A percentile compares a stretch with the other conserved stretches of the same genome.
These are phyloP conservation scores for Malurus splendens DNA, from an alignment of 2,797 vertebrate genomes.

Conservation along the genomic window DNA sequence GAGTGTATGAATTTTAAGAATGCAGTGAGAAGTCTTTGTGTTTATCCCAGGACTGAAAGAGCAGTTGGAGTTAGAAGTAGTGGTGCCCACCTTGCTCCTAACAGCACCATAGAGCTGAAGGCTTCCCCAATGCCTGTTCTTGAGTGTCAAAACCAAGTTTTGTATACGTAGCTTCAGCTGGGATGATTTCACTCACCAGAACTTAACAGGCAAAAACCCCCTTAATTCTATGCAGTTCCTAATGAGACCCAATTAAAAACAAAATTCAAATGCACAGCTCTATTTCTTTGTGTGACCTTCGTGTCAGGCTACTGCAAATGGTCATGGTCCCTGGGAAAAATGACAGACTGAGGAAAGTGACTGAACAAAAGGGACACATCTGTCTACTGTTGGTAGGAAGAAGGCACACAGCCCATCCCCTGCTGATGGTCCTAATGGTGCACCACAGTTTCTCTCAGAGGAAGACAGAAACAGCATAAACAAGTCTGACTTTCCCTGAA, in stretches of 20 bases:
- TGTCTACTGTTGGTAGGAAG: background rate
- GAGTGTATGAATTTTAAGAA: background rate
- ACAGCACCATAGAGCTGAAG: background rate
- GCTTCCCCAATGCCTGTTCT: background rate
- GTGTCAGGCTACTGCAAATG: background rate
- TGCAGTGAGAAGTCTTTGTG: background rate
- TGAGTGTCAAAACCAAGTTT: background rate
- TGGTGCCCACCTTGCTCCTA: background rate
- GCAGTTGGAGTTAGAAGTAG: background rate
- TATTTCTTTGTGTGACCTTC: conserved; percentile 3
- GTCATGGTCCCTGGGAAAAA: conserved; percentile 5
- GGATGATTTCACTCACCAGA: background rate
- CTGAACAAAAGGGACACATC: conserved; percentile 37
- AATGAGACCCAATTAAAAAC: conserved; percentile 1
- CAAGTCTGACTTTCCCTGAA: background rate
- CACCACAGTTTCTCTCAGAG: background rate
- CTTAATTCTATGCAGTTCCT: background rate
- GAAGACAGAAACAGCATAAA: background rate
- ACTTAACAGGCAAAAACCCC: background rate
- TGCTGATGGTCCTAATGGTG: background rate
- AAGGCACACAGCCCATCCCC: background rate
- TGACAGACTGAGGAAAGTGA: conserved; percentile 1
- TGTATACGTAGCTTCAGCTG: background rate
- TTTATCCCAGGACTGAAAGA: background rate
- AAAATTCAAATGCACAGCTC: conserved; percentile 5